Base-by-base conservation (phyloP, 2,113 vertebrate genomes). In the Apaloderma vittatum region DNA sequence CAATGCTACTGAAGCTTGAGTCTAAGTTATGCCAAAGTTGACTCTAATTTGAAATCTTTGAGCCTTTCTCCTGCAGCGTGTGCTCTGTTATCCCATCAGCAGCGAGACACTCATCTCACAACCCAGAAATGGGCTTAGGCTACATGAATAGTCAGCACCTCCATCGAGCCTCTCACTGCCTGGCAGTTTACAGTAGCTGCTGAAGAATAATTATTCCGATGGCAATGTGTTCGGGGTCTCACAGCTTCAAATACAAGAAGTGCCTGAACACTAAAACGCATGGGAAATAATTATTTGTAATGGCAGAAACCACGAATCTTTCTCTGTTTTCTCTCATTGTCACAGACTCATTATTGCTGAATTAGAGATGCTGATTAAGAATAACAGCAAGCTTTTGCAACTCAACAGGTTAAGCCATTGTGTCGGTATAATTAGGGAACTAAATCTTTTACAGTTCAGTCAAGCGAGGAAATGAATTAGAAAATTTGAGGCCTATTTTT, bases 401-500 rank as follows among this genome's bases (percentile, higher is more conserved):
- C 76, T 91, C 91, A 81, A 78, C 74, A 91, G 95, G 54, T 85
- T 72, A 93, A 95, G 86, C 94, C 79, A 92, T 95, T 95, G 93
- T 96, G 90, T 66, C 1, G 6, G 58, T 36, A 19, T 85, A 95
- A 96, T 97, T 94, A 93, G 86, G 86, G 79, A 95, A 93, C 72
- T 75, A 86, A 94, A 88, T 86, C 90, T 94, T 88, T 93, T 89
- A 30, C 52, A 73, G 76, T 67, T 95, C 94, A 81, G 65, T 76
- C 72, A 75, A 91, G 94, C 11, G 1, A 86, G 93, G 49, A 93
- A 93, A 54, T 58, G 3, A 90, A 76, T 79, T 88, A 83, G 71
- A 96, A 96, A 93, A 94, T 73, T 49, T 75, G 57, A 94, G 76
- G 75, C 40, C 81, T 95, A 52, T 94, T 97, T 97, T 95, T 95